A percentile compares a stretch with the other conserved stretches of the same genome.
These are phyloP conservation scores for Orius insidiosus DNA, from an alignment of 1,140 invertebrate genomes.

Conservation along the genomic window DNA sequence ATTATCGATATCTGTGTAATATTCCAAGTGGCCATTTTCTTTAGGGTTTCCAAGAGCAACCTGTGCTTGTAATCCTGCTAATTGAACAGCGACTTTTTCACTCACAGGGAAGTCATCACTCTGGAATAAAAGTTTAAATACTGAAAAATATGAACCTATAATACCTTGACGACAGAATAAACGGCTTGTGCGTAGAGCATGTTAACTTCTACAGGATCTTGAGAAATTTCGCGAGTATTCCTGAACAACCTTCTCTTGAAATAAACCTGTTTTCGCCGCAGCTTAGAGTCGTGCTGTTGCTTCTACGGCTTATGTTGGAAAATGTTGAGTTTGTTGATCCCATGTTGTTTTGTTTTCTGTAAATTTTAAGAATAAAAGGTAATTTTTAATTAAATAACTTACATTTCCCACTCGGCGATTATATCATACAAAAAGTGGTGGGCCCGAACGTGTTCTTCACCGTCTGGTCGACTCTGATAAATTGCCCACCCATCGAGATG, in stretches of 20 bases:
- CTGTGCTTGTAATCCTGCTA: slow-evolving; percentile 86
- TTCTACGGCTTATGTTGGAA: slow-evolving; percentile 33
- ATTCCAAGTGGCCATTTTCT: slow-evolving; percentile 44
- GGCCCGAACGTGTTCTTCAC: slow-evolving; percentile 79
- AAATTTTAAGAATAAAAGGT: slow-evolving; percentile 8
- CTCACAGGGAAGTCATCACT: slow-evolving; percentile 88
- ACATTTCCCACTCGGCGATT: slow-evolving; percentile 84
- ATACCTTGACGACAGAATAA: slow-evolving; percentile 81
- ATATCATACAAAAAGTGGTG: slow-evolving; percentile 90
- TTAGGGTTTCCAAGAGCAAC: slow-evolving; percentile 78
- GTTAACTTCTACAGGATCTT: slow-evolving; percentile 89
- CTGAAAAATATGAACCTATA: background rate
- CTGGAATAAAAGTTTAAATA: slow-evolving; percentile 30
- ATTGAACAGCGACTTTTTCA: slow-evolving; percentile 81
- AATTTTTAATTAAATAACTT: slow-evolving; percentile 25
- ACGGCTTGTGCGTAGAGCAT: slow-evolving; percentile 90
- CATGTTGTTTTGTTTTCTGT: slow-evolving; percentile 43
- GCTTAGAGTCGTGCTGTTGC: slow-evolving; percentile 38
- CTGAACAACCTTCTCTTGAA: slow-evolving; percentile 83
- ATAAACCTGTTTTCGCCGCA: slow-evolving; percentile 83
- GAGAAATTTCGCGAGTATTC: slow-evolving; percentile 75
- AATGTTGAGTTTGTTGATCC: slow-evolving; percentile 32
- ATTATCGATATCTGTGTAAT: slow-evolving; percentile 62
- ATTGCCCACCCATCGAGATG: slow-evolving; percentile 86
- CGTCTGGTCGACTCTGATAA: slow-evolving; percentile 66